Evolutionary conservation across 2,797 vertebrate genomes (phyloP).

Genomic region (Nannoperca obscura): DNA sequence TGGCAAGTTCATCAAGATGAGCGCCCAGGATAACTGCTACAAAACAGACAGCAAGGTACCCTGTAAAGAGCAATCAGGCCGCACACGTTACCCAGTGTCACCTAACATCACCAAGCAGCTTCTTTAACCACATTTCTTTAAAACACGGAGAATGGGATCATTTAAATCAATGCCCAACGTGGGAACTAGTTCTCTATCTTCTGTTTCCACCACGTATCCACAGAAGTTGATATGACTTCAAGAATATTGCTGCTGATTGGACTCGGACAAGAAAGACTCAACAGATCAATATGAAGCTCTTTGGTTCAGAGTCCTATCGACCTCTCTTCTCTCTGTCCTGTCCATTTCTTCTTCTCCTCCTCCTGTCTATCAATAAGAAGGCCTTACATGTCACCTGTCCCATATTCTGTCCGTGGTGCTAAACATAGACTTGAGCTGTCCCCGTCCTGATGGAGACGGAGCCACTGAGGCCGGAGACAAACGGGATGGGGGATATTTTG

Average conservation of each 20-base stretch:
- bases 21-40: constrained; percentile 92
- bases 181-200: not conserved
- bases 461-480: constrained; percentile 35
- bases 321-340: constrained; percentile 25
- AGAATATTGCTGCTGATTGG: constrained; percentile 48
- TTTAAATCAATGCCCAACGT: not conserved
- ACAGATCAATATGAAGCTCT: constrained; percentile 78
- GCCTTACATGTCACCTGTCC: constrained; percentile 36
- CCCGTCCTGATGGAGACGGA: constrained; percentile 37
- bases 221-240: constrained; percentile 40
- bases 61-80: not conserved
- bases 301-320: constrained; percentile 61
- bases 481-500: constrained; percentile 49
- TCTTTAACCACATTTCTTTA: not conserved
- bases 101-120: not conserved
- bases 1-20: constrained; percentile 97
- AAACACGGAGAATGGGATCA: not conserved
- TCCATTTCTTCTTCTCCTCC: constrained; percentile 23
- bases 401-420: constrained; percentile 34
- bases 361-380: constrained; percentile 20
- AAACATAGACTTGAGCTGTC: constrained; percentile 64
- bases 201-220: not conserved
- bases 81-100: not conserved
- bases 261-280: constrained; percentile 49
- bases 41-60: constrained; percentile 96